Base-by-base conservation (phyloP, 2,888 invertebrate genomes). In the Deroplatys truncata region DNA sequence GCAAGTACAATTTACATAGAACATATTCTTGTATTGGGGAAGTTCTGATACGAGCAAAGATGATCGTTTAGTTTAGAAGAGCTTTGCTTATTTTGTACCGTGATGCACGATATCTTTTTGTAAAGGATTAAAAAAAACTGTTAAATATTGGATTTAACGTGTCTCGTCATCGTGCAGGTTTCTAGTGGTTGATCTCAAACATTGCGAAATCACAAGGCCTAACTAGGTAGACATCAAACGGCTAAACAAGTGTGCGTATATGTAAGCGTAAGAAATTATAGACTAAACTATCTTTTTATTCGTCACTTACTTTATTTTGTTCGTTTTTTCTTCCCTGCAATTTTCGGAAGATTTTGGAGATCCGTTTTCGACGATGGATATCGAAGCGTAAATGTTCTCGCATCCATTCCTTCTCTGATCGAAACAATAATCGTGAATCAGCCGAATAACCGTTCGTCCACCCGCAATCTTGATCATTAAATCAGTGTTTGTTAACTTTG, bases 301-400 rank as follows among this genome's bases (percentile, higher is more conserved):
- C 88, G 87, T 89, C 84, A 84, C 43, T 89, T 82, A 84, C 84
- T 85, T 89, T 88, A 88, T 87, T 87, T 87, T 82, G 35, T 83
- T 87, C 56, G 90, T 84, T 88, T 84, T 72, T 88, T 87, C 89
- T 89, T 90, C 89, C 90, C 88, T 90, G 89, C 89, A 88, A 88
- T 84, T 89, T 82, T 86, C 87, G 84, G 84, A 90, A 84, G 86
- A 82, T 84, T 90, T 90, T 90, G 89, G 89, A 88, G 88, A 88
- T 86, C 72, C 83, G 86, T 90, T 90, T 90, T 90, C 56, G 84
- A 90, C 86, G 88, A 88, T 89, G 88, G 89, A 88, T 89, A 90
- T 90, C 91, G 91, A 90, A 91, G 90, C 91, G 91, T 91, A 91
- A 91, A 91, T 91, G 91, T 91, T 90, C 86, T 90, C 90, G 90